Evolutionary conservation across 64 coral and sea anemone species (phyloP), one percentile per base, ranked within the genome.

Genomic region (Cladopsammia gracilis): DNA sequence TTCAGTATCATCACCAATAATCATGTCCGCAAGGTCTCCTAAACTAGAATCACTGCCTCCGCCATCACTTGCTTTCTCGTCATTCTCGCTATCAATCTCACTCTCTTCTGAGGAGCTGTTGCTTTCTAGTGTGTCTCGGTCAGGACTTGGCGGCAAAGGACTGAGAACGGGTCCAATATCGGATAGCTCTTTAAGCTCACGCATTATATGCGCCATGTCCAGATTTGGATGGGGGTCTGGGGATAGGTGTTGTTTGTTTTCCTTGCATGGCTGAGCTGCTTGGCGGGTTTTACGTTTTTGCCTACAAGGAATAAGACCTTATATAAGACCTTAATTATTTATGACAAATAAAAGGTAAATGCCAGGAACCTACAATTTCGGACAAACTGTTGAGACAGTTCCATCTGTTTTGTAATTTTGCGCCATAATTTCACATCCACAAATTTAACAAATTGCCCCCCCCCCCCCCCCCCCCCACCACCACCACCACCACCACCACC

Each of bases 1-100:
- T 6, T 75, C 50, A 25, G 10, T 56, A 6, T 50, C 10, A 66
- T 66, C 61, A 10, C 46, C 85, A 71, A 58, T 87, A 56, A 73
- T 16, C 19, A 87, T 87, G 24, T 58, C 71, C 4, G 85, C 66
- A 19, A 87, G 14, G 48, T 87, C 85, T n/a, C 71, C 85, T 22
- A 73, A 43, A 22, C 68, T 73, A 4, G 66, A 73, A 73, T 71
- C 66, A 56, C 71, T 87, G 49, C 42, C 79, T n/a, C 71, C 71
- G 12, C 6, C 20, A 0, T 42, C 52, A 60, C 16, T 15, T 0
- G 59, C 59, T 6, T 61, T 59, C 1, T 15, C 10, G 11, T 48
- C 70, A 25, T 87, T 68, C 15, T 87, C 79, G 19, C 9, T 83
- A 4, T 56, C 79, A 48, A 5, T 14, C 24, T 83, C 85, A 62